phyloP scores from a whole-genome alignment of 2,113 vertebrate species.

The Seriola aureovittata region DNA sequence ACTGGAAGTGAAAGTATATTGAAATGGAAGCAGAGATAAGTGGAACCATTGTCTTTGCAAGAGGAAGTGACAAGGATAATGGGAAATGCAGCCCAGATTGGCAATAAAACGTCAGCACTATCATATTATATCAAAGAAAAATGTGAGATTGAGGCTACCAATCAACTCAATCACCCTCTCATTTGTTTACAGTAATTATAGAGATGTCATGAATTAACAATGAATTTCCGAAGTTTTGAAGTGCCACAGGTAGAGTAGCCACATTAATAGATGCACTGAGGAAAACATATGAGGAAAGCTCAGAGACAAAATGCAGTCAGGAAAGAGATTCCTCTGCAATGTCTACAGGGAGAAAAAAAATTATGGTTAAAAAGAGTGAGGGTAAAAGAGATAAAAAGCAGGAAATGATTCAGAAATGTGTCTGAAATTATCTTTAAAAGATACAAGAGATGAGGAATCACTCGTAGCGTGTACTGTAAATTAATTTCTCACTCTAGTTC shows the following conservation, averaged over 20 bases:
- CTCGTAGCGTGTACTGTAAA: background rate
- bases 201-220: conserved; percentile 19
- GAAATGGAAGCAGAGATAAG: background rate
- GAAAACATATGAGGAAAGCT: background rate
- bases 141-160: background rate
- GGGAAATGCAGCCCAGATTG: background rate
- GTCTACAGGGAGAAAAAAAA: conserved; percentile 9
- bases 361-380: background rate
- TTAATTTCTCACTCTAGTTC: background rate
- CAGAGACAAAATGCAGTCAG: background rate
- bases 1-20: conserved; percentile 3
- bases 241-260: conserved; percentile 7
- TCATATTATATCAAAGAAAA: background rate
- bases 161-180: background rate
- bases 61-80: conserved; percentile 24
- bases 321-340: conserved; percentile 13
- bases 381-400: background rate
- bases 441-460: background rate
- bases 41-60: background rate
- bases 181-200: conserved; percentile 13
- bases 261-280: conserved; percentile 16
- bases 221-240: conserved; percentile 13
- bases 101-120: background rate
- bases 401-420: background rate
- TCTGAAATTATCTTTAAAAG: conserved; percentile 14